phyloP scores from a whole-genome alignment of 2,888 invertebrate species.

The Sphaerophoria rueppellii region DNA sequence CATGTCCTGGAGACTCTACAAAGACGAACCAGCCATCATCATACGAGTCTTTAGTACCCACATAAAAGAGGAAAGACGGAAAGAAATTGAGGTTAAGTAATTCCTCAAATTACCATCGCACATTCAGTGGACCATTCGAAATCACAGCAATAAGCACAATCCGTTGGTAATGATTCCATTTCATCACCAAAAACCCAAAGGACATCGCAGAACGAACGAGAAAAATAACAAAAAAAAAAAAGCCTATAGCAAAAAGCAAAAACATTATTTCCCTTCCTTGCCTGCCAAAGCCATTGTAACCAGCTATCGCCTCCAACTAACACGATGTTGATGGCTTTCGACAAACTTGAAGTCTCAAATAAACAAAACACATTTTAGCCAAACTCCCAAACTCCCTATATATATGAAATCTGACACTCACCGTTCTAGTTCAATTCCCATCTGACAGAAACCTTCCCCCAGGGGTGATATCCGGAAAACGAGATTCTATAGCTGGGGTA shows the following conservation, averaged over 20 bases:
- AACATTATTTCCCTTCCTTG: slow-evolving; percentile 11
- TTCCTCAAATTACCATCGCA: slow-evolving; percentile 38
- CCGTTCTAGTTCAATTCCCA: slow-evolving; percentile 11
- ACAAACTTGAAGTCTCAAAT: slow-evolving; percentile 27
- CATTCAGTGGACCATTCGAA: slow-evolving; percentile 36
- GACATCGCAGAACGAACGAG: not conserved
- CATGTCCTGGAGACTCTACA: not conserved
- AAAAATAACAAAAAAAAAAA: slow-evolving; percentile 3
- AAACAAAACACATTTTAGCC: slow-evolving; percentile 5
- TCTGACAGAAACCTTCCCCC: not conserved
- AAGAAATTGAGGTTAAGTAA: slow-evolving; percentile 37
- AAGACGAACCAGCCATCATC: not conserved
- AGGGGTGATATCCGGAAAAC: not conserved
- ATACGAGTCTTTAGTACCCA: not conserved
- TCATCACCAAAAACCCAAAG: slow-evolving; percentile 30
- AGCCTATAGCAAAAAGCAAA: not conserved
- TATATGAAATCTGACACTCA: not conserved
- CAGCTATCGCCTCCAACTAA: slow-evolving; percentile 8
- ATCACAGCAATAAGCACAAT: slow-evolving; percentile 58
- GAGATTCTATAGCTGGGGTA: not conserved
- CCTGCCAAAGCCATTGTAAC: slow-evolving; percentile 9
- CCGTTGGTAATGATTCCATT: slow-evolving; percentile 51
- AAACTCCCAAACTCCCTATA: not conserved
- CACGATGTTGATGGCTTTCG: slow-evolving; percentile 37
- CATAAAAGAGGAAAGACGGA: not conserved